Base-by-base conservation (phyloP, 2,888 invertebrate genomes). In the Molanna angustata region DNA sequence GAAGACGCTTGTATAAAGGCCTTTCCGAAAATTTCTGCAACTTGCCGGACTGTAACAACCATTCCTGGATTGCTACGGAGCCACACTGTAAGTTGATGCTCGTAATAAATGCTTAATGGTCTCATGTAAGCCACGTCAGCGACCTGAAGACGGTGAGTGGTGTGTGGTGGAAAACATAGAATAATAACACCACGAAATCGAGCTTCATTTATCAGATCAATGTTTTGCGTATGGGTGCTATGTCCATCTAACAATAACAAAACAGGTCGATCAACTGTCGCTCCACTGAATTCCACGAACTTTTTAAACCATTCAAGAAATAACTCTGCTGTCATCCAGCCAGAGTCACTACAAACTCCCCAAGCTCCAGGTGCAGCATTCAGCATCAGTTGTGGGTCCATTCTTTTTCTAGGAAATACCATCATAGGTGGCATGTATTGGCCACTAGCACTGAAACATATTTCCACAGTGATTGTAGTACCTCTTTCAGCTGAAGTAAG, bases 251-350 rank as follows among this genome's bases (percentile, higher is more conserved):
- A 35, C 14, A 35, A 13, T 9, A 35, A n/a, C 13, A 35, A n/a
- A 4, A 35, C 35, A 11, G 35, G 35, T 4, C 35, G 35, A 35
- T 35, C 35, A 13, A 9, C 13, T 35, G 35, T 4, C 13, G 35
- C 35, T 11, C 35, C 35, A 35, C 35, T 35, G 13, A 35, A 35
- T n/a, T 11, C 7, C 6, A 35, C 35, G 13, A 35, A 35, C 13
- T 35, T 6, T 13, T 35, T 35, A 35, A 35, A 35, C 35, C 35
- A 35, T 13, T 35, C 7, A 13, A 35, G 35, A n/a, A 35, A 35
- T 14, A 6, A 13, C 13, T 35, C 35, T 4, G 35, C 35, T 4
- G 35, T 35, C 35, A 35, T 35, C 35, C 35, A 35, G 14, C 35
- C 35, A 14, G 7, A 9, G 13, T 35, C 35, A 4, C 9, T 35